Evolutionary conservation across 92 coral and sea anemone species (phyloP), one percentile per base, ranked within the genome.

Genomic region (Scolanthus callimorphus): DNA sequence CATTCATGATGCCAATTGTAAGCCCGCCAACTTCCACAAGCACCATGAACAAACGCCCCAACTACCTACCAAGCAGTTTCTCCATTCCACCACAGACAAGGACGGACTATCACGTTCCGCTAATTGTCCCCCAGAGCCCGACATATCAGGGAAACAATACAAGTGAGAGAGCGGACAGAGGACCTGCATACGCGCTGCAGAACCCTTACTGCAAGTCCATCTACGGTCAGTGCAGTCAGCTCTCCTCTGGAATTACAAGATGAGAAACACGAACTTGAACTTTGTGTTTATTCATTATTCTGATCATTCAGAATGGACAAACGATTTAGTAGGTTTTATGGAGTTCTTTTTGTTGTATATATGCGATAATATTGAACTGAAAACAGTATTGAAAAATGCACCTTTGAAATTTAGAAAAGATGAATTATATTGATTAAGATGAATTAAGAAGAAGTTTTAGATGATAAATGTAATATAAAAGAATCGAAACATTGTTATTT

Each of bases 1-100:
- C 90, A 12, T 83, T 78, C 60, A 76, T 88, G 26, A 69, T 88
- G 86, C 90, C 96, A 1, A 55, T 83, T 3, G 74, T 74, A n/a
- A 71, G 68, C 21, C 73, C 85, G 4, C 31, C 85, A 25, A 74
- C 77, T 2, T 78, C 85, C 21, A 69, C 84, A 15, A 41, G 71
- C 12, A 59, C 70, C 11, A 57, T 66, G 65, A 68, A 4, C 77
- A 81, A 75, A 69, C 59, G 39, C 39, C 62, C 61, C 53, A 62
- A 47, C 44, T 68, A 68, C 39, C 13, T 68, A 19, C 75, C 75
- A 21, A 49, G 65, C 0, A 68, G 58, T 24, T 68, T 24, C 29
- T 39, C 74, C 3, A 17, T 57, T 4, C 56, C 79, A 9, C 71
- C 89, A 1, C 79, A 65, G 31, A 73, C 70, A 24, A 69, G 78